Conservation (phyloP, 1,140 invertebrate genomes). For the Trinorchestia longiramus region DNA sequence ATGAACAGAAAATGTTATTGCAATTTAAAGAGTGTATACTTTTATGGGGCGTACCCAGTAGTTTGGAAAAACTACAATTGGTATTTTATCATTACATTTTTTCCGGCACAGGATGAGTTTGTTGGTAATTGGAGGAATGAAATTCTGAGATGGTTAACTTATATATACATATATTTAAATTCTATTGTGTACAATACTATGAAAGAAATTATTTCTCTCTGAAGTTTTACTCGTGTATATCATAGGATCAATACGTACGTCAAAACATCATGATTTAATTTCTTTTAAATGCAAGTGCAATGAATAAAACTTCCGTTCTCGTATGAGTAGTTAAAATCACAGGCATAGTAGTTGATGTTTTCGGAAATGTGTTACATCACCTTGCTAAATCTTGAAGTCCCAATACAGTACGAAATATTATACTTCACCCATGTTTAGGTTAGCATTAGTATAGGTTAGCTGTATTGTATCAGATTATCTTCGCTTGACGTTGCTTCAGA, state of each 20-base stretch:
- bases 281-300: too few species aligned
- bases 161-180: background rate
- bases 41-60: too few species aligned
- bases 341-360: background rate
- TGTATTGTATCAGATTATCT: too few species aligned
- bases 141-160: background rate
- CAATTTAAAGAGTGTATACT: too few species aligned
- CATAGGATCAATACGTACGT: background rate
- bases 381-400: too few species aligned
- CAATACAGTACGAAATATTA: too few species aligned
- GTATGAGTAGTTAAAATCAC: background rate
- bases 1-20: too few species aligned
- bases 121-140: background rate
- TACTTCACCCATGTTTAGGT: too few species aligned
- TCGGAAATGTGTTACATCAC: background rate
- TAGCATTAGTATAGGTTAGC: too few species aligned
- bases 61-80: too few species aligned
- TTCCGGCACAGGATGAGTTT: background rate
- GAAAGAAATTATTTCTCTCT: background rate
- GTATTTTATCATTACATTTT: background rate
- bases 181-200: background rate
- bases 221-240: background rate
- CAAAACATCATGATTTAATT: too few species aligned
- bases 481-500: too few species aligned
- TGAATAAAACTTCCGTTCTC: background rate